phyloP scores from a whole-genome alignment of 2,113 vertebrate genomes.

The Alaudala cheleensis region DNA sequence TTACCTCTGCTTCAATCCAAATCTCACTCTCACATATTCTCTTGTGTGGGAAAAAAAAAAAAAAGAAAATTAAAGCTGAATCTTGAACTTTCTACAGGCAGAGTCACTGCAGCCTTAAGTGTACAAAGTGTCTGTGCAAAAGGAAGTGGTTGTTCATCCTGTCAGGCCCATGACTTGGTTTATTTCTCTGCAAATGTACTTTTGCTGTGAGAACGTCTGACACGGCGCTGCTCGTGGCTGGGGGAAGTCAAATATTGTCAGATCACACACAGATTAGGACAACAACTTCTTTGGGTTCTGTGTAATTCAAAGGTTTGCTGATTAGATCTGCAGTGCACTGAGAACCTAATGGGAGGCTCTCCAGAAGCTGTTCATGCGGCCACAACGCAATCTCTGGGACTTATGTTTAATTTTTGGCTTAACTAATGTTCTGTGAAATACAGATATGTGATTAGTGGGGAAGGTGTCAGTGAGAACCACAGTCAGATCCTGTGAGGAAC shows the following conservation, averaged over 20 bases:
- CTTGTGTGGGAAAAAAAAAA: background rate
- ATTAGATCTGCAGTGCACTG: background rate
- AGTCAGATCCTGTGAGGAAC: background rate
- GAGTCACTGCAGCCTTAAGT: background rate
- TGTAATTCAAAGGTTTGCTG: background rate
- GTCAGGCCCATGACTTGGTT: background rate
- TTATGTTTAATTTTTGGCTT: conserved; percentile 52
- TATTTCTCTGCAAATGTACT: conserved; percentile 4
- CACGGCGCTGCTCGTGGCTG: background rate
- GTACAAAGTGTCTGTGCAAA: background rate
- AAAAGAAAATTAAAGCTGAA: background rate
- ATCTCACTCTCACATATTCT: background rate
- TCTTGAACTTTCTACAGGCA: conserved; percentile 1
- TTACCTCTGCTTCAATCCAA: background rate
- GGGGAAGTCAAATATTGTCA: background rate
- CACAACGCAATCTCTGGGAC: background rate
- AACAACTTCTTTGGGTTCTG: background rate
- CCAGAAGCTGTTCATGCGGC: background rate
- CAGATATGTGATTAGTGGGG: background rate
- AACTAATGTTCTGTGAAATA: conserved; percentile 64
- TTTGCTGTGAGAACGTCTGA: background rate
- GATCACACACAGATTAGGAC: conserved; percentile 19
- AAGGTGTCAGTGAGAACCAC: conserved; percentile 36
- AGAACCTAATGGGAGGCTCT: background rate
- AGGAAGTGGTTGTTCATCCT: conserved; percentile 18